phyloP scores from a whole-genome alignment of 2,797 vertebrate genomes.

The Sparidentex hasta region DNA sequence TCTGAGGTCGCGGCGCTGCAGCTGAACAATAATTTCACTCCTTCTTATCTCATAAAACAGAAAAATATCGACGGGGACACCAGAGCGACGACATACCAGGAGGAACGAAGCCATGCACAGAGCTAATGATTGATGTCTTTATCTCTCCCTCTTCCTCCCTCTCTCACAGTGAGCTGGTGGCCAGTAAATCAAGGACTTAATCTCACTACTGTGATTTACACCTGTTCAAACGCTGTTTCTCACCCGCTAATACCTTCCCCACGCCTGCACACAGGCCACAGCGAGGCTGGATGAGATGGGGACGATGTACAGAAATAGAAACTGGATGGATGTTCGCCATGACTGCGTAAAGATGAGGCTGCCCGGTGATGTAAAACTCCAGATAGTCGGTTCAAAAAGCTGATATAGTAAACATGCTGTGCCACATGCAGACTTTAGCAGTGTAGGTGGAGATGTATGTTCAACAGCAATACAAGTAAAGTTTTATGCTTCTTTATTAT shows the following conservation, averaged over 20 bases:
- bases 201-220: constrained; percentile 49
- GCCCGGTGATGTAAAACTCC: neutral
- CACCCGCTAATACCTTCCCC: constrained; percentile 11
- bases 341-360: no score
- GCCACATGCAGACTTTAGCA: neutral
- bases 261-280: constrained; percentile 9
- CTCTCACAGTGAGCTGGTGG: neutral
- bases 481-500: no score
- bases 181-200: constrained; percentile 53
- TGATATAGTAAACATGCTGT: neutral
- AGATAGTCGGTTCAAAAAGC: neutral
- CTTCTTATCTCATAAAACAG: constrained; percentile 18
- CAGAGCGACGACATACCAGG: constrained; percentile 20
- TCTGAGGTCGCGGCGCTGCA: neutral
- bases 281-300: constrained; percentile 3
- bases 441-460: no score
- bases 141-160: constrained; percentile 25
- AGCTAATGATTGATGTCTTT: constrained; percentile 45
- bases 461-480: no score
- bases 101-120: neutral
- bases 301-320: neutral
- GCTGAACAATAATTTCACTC: neutral
- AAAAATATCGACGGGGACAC: constrained; percentile 21
- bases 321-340: neutral
- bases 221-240: constrained; percentile 35